Evolutionary conservation across 1,140 invertebrate species (phyloP), one percentile per base, ranked within the genome.

Genomic region (Aporrectodea caliginosa): DNA sequence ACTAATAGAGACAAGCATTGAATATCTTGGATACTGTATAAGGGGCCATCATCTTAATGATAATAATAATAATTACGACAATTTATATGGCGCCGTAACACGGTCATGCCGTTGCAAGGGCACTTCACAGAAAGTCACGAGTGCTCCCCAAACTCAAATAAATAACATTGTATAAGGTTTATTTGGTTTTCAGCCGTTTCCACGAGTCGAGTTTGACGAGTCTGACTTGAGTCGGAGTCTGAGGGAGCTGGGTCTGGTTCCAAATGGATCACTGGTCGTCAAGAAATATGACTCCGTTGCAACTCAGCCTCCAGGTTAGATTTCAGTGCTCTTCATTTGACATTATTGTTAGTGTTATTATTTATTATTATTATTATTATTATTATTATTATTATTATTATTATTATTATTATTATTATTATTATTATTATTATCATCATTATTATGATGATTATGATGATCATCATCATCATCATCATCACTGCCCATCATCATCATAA

Each of bases 111-210:
- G n/a, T n/a, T n/a, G n/a, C n/a, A n/a, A n/a, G n/a, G n/a, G n/a
- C n/a, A n/a, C n/a, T n/a, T n/a, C n/a, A n/a, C n/a, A n/a, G n/a
- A n/a, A n/a, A n/a, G n/a, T n/a, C n/a, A n/a, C n/a, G n/a, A n/a
- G n/a, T n/a, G n/a, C n/a, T n/a, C n/a, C n/a, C n/a, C n/a, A n/a
- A n/a, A n/a, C n/a, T n/a, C n/a, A n/a, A n/a, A n/a, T n/a, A n/a
- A n/a, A n/a, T n/a, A n/a, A n/a, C n/a, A n/a, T n/a, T n/a, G n/a
- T n/a, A n/a, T n/a, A n/a, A n/a, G n/a, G n/a, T n/a, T n/a, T n/a
- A n/a, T n/a, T n/a, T n/a, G n/a, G n/a, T 75, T 78, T 82, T 16
- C 78, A 88, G 86, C 86, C 87, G 22, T 88, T 88, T 82, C 87
- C 87, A 22, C 83, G 83, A n/a, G 79, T 80, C 80, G 86, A 86